A percentile compares a stretch with the other conserved stretches of the same genome.
These are phyloP conservation scores for Corythaeola cristata DNA, from an alignment of 2,113 vertebrate species.

Conservation along the genomic window DNA sequence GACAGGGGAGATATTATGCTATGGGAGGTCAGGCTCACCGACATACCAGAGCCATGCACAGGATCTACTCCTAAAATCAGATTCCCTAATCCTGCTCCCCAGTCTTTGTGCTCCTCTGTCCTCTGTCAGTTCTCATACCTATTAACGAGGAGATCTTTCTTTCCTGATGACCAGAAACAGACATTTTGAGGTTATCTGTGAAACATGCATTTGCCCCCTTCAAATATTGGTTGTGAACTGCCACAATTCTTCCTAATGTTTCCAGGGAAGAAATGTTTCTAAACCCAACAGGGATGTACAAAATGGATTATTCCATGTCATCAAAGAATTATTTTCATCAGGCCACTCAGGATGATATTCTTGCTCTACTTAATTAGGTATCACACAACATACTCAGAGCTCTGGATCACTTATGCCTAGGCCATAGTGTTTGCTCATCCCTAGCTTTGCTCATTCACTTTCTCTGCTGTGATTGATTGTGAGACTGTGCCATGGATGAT, in stretches of 20 bases:
- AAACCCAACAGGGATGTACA: background rate
- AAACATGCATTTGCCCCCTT: background rate
- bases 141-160: background rate
- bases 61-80: background rate
- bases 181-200: background rate
- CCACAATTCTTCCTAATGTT: background rate
- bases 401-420: background rate
- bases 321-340: background rate
- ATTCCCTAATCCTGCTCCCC: background rate
- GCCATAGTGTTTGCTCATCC: background rate
- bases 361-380: background rate
- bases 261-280: background rate
- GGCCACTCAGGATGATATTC: background rate
- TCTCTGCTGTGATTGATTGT: constrained; percentile 49
- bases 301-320: background rate
- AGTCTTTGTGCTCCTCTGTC: background rate
- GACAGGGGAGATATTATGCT: background rate
- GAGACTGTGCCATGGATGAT: constrained; percentile 71
- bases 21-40: background rate
- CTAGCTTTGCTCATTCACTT: background rate
- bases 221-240: background rate
- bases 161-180: background rate
- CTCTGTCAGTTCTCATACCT: background rate
- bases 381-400: background rate
- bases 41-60: background rate